phyloP scores from a whole-genome alignment of 2,888 invertebrate species.

The Synergus japonicus region DNA sequence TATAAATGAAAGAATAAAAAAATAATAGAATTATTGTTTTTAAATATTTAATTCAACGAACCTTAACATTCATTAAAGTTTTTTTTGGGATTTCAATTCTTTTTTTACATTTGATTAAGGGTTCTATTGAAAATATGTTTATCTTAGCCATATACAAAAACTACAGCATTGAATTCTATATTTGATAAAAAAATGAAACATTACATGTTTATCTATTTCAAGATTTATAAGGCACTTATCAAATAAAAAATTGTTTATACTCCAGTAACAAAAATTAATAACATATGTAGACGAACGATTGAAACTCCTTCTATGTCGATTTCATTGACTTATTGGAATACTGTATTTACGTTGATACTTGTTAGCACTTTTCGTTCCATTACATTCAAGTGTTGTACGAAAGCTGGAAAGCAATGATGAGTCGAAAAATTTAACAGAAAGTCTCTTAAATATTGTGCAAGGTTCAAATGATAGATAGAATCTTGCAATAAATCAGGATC shows the following conservation, averaged over 20 bases:
- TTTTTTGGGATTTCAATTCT: too few species aligned
- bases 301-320: background rate
- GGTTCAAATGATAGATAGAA: slow-evolving; percentile 82
- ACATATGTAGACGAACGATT: background rate
- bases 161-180: slow-evolving; percentile 53
- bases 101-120: background rate
- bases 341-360: slow-evolving; percentile 65
- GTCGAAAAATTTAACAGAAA: slow-evolving; percentile 82
- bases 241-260: background rate
- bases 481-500: slow-evolving; percentile 82
- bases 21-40: too few species aligned
- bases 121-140: background rate
- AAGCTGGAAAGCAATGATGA: slow-evolving; percentile 82
- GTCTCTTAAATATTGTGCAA: slow-evolving; percentile 82
- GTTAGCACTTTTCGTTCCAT: slow-evolving; percentile 79
- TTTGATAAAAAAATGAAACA: slow-evolving; percentile 65
- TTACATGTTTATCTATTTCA: slow-evolving; percentile 31
- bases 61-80: too few species aligned
- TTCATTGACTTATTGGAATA: slow-evolving; percentile 8
- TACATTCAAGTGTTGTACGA: slow-evolving; percentile 81
- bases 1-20: too few species aligned
- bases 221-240: slow-evolving; percentile 32
- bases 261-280: background rate
- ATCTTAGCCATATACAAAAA: slow-evolving; percentile 5
- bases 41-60: too few species aligned